These are phyloP conservation scores for Martes martes DNA, from an alignment of 2,113 vertebrate genomes.

Conservation along the genomic window DNA sequence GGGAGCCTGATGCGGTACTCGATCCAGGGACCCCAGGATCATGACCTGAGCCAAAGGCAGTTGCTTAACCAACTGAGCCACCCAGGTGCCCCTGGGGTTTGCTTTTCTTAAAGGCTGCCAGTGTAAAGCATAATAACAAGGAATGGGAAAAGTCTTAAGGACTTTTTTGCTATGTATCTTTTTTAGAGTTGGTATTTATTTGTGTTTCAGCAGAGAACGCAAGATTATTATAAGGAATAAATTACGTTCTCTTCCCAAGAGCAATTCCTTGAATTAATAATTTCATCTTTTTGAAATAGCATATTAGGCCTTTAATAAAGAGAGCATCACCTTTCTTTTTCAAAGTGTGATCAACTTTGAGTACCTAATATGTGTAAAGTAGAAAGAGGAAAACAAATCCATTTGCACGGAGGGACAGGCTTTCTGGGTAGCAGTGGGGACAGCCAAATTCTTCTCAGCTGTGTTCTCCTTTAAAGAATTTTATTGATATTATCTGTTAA, in stretches of 20 bases:
- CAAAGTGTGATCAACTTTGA: background rate
- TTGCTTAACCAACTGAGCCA: no score
- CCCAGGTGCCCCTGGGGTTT: background rate
- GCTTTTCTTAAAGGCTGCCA: background rate
- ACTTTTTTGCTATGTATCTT: background rate
- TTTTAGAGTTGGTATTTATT: background rate
- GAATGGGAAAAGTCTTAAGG: background rate
- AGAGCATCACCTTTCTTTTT: background rate
- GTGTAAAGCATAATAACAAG: background rate
- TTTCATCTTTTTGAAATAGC: background rate
- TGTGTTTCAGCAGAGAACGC: background rate
- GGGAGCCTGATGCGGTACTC: no score
- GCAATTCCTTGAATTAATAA: background rate
- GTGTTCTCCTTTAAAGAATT: background rate
- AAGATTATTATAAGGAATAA: background rate
- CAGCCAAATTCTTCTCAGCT: background rate
- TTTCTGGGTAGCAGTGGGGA: background rate
- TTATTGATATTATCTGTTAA: background rate
- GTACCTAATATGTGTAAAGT: background rate
- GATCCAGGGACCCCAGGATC: no score
- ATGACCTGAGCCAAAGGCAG: no score
- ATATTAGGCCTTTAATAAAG: background rate
- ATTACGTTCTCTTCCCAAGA: background rate
- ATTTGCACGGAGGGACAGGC: background rate
- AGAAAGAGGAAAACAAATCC: background rate